phyloP scores from a whole-genome alignment of 2,113 vertebrate genomes.

The Climacteris rufus region DNA sequence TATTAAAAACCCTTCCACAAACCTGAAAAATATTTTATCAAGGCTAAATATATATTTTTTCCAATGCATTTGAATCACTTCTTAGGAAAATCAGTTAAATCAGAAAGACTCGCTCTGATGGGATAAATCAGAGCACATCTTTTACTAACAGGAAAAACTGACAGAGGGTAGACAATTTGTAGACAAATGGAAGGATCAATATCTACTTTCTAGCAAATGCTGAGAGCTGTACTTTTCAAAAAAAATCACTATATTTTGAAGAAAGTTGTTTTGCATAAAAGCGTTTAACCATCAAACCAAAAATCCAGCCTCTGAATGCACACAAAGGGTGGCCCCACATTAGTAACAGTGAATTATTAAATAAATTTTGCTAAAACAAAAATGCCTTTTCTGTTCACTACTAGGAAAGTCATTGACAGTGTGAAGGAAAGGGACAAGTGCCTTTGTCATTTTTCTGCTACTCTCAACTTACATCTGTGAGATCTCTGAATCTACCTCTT shows the following conservation, averaged over 20 bases:
- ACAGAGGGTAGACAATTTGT: background rate
- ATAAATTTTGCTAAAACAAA: background rate
- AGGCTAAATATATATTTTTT: background rate
- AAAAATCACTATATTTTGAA: background rate
- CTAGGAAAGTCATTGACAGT: background rate
- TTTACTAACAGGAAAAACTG: background rate
- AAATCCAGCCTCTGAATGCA: background rate
- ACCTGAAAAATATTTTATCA: background rate
- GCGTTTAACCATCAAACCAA: background rate
- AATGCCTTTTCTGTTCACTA: background rate
- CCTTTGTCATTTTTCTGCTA: background rate
- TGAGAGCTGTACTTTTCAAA: background rate
- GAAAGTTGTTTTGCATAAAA: background rate
- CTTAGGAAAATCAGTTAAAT: background rate
- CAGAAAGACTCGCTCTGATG: background rate
- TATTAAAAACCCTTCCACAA: background rate
- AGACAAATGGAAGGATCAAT: background rate
- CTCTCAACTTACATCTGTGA: background rate
- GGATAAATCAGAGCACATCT: background rate
- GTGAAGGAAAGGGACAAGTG: background rate
- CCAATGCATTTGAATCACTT: background rate
- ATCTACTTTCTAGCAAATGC: background rate
- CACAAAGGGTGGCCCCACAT: background rate
- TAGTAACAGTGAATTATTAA: background rate
- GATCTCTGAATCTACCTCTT: background rate